Evolutionary conservation across 2,888 invertebrate genomes (phyloP), one percentile per base, ranked within the genome.

Genomic region (Andrena hattorfiana): DNA sequence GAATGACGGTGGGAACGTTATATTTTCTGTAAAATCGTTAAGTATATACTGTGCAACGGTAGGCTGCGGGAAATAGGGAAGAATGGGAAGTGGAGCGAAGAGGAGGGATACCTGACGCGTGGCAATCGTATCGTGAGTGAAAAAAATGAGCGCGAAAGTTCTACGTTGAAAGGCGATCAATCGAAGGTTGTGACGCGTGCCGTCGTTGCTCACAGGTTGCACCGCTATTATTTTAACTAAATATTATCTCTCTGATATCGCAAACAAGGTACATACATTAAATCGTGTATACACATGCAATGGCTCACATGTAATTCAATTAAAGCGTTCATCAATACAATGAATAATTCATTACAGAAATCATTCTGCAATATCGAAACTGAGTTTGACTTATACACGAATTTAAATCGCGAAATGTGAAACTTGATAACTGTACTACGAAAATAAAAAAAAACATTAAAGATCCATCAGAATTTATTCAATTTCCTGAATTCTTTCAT

Each of bases 161-260:
- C 84, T 85, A 73, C 72, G 72, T 42, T 63, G 76, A 84, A 74
- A 75, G 72, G 51, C 77, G 84, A 86, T 86, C 80, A 84, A 86
- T 86, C 85, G 87, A 74, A 62, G 71, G 68, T 66, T 30, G 72
- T 85, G 81, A 85, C 85, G 81, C 77, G 74, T 72, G 66, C 76
- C 51, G 56, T 73, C 56, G 64, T 76, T 72, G 49, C 63, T 62
- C 59, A 28, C 28, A 42, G 51, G 48, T 59, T 77, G 26, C 56
- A 59, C 56, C 16, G 51, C 16, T 32, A 77, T 5, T 32, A 16
- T 35, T 73, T 26, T 23, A 35, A 51, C 10, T 42, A 56, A 48
- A 30, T 60, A 69, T 66, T 56, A 26, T 26, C 23, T 66, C 62
- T 68, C 20, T 54, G n/a, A 23, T 30, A 64, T 20, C 13, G 20